Conservation (phyloP, 2,113 vertebrate genomes). For the human (Homo sapiens) region GRCh38 chr16:8337001-8337500, state of each 20-base stretch:
- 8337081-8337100: neutral
- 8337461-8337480: neutral
- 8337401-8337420: neutral
- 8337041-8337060: neutral
- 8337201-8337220: neutral
- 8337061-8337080: neutral
- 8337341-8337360: neutral
- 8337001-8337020: neutral
- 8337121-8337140: neutral
- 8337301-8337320: conserved; percentile 58
- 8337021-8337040: neutral
- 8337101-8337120: neutral
- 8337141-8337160: neutral
- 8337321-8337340: conserved; percentile 64
- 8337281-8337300: conserved; percentile 72
- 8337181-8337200: neutral
- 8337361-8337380: neutral
- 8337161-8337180: neutral
- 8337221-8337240: conserved; percentile 8
- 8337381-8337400: conserved; percentile 46
- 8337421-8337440: neutral
- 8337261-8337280: conserved; percentile 64
- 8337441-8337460: neutral
- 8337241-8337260: conserved; percentile 49
- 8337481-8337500: neutral